Evolutionary conservation across 1,140 invertebrate species (phyloP).

Genomic region (Drosophila mauritiana): DNA sequence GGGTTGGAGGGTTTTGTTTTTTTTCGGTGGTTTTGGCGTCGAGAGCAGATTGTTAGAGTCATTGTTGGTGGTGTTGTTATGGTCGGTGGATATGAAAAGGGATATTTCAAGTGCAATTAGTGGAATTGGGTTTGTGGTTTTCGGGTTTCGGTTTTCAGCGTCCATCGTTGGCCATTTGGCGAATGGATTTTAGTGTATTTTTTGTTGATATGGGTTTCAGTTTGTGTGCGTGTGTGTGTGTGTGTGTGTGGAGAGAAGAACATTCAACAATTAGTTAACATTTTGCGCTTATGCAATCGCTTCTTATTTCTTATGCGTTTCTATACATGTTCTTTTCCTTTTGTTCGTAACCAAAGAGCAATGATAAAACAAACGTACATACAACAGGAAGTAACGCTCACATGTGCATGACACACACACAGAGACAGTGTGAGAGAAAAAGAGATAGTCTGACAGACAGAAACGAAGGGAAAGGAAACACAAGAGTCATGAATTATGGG

Average conservation of each 20-base stretch:
- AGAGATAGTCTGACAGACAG: constrained; percentile 4
- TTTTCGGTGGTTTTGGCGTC: constrained; percentile 41
- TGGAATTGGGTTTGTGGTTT: constrained; percentile 79
- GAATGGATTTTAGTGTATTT: constrained; percentile 13
- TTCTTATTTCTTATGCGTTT: constrained; percentile 30
- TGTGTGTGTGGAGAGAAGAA: constrained; percentile 57
- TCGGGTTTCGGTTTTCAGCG: constrained; percentile 24
- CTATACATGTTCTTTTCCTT: constrained; percentile 19
- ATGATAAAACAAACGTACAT: constrained; percentile 31
- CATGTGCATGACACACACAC: constrained; percentile 23
- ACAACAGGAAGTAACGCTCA: constrained; percentile 25
- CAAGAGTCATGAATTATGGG: constrained; percentile 59
- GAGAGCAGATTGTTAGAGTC: constrained; percentile 47
- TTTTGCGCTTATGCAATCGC: constrained; percentile 46
- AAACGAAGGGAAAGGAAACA: constrained; percentile 39
- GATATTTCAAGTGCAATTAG: constrained; percentile 84
- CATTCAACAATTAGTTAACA: constrained; percentile 75
- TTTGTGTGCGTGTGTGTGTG: constrained; percentile 32
- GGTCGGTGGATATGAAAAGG: constrained; percentile 66
- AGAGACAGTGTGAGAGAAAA: neutral
- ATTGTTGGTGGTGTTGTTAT: constrained; percentile 41
- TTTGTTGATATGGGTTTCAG: constrained; percentile 19
- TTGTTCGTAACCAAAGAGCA: constrained; percentile 36
- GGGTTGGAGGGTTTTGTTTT: constrained; percentile 10
- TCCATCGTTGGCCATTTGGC: constrained; percentile 59